Base-by-base conservation (phyloP, 1,140 invertebrate species). In the Nasonia vitripennis region DNA sequence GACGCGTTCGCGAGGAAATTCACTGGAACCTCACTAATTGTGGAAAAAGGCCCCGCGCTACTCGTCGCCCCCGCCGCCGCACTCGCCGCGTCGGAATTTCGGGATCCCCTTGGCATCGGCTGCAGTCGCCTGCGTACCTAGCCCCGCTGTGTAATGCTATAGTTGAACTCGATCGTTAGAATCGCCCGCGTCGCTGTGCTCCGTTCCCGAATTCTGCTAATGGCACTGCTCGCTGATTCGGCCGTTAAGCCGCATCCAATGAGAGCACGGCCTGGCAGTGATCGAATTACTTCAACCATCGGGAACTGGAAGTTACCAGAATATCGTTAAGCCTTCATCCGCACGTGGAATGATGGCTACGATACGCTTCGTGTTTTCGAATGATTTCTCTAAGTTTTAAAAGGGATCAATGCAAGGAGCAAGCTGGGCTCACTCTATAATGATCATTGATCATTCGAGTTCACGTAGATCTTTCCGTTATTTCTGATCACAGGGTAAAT, bases 1-100 rank as follows among this genome's bases (percentile, higher is more conserved):
- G 90, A 89, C 75, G 55, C 88, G 62, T 75, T 81, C 86, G 81
- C 85, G 85, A 62, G 55, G 55, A 62, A 62, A 62, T 62, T 62
- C 55, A 62, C 14, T 7, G 55, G 55, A 88, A 86, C 55, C 82
- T 79, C 89, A 85, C 89, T 89, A 89, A 89, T 89, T 89, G 89
- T 87, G 87, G 88, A 89, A 88, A 89, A 89, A 74, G 55, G 55
- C 55, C 55, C 17, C 51, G 17, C 41, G 41, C 7, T 45, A 45
- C 41, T 45, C 41, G 41, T 45, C 41, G 87, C 87, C 85, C 81
- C 80, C 85, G 9, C 17, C 86, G 14, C 17, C 62, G n/a, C 62
- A 20, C 62, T 71, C 12, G 70, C 70, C 70, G 70, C 23, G 17
- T 71, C 70, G 70, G 11, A 71, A 71, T 71, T 71, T 17, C 70